Evolutionary conservation across 2,797 vertebrate genomes (phyloP), one percentile per base, ranked within the genome.

Genomic region (Chrysocyon brachyurus): DNA sequence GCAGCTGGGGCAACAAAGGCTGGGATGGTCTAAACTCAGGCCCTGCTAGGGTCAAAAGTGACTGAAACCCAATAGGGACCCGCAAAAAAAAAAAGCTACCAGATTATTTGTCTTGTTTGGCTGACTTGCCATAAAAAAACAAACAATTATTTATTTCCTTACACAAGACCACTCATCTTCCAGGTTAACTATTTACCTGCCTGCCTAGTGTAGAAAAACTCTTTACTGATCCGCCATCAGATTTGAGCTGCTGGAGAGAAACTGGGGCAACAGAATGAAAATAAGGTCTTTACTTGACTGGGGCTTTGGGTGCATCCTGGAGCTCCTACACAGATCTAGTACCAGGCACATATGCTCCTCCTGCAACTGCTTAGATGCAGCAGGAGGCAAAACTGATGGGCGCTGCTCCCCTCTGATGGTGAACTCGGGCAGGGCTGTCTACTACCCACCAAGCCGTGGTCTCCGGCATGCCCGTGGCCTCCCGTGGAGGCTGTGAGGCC

Each of bases 231-330:
- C 54, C 19, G 84, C 59, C 52, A 66, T 36, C 49, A 77, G n/a
- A 70, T 89, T 7, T 36, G 56, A 87, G 26, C 54, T 90, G 31
- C 70, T 92, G 26, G 79, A 78, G 26, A 64, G 57, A 87, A 87
- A 96, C 14, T 46, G 33, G 40, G 70, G 66, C 78, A 95, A 59
- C 26, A 87, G 70, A 86, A 72, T 3, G 73, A 97, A 96, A 97
- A 66, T 14, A 78, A 94, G 52, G 31, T 21, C 56, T 31, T 90
- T 73, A 87, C 14, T 49, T 75, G 28, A 83, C 5, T 64, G 52
- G 17, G 31, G 28, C 31, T 95, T 86, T 31, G 17, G 57, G 40
- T 28, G 10, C 36, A 87, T 7, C 78, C 46, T 70, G 57, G 54
- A 86, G 79, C 36, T 61, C 83, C 79, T 70, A 81, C 1, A 15